These are phyloP conservation scores for Antheraea yamamai DNA, from an alignment of 2,888 invertebrate species.

Conservation along the genomic window DNA sequence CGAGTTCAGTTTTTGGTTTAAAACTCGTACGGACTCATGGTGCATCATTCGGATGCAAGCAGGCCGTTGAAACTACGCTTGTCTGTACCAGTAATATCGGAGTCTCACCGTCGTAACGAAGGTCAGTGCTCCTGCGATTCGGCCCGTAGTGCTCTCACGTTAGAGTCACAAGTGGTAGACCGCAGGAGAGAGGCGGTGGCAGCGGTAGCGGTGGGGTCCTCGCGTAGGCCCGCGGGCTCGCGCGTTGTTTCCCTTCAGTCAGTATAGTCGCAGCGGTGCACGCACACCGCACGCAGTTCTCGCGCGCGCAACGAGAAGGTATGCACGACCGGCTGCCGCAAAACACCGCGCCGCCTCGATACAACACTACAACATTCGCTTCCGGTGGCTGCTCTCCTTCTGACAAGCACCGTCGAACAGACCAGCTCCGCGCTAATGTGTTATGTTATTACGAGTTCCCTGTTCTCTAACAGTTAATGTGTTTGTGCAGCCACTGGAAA, in stretches of 20 bases:
- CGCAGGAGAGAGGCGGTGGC: conserved; percentile 68
- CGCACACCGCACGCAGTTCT: conserved; percentile 82
- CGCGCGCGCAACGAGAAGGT: conserved; percentile 80
- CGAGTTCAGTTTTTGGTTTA: conserved; percentile 20
- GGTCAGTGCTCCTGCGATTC: conserved; percentile 76
- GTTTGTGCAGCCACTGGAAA: conserved; percentile 43
- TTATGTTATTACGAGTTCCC: conserved; percentile 23
- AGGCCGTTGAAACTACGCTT: conserved; percentile 49
- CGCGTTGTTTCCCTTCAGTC: conserved; percentile 66
- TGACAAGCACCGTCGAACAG: conserved; percentile 32
- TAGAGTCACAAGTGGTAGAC: conserved; percentile 72
- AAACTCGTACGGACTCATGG: conserved; percentile 42
- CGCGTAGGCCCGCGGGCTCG: conserved; percentile 51
- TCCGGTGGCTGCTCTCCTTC: conserved; percentile 73
- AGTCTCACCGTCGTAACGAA: conserved; percentile 56
- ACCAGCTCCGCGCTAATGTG: conserved; percentile 7
- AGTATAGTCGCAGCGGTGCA: conserved; percentile 80
- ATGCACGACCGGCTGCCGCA: conserved; percentile 54
- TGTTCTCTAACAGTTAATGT: conserved; percentile 26
- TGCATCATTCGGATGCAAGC: conserved; percentile 59
- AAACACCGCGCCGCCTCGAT: conserved; percentile 40
- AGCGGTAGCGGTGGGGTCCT: conserved; percentile 70
- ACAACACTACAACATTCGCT: conserved; percentile 64
- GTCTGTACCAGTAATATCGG: conserved; percentile 39
- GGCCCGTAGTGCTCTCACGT: conserved; percentile 71